Percentiles rank a stretch among this genome's conserved stretches.
Conservation (phyloP, 1,140 invertebrate genomes). For the Acyrthosiphon pisum region DNA sequence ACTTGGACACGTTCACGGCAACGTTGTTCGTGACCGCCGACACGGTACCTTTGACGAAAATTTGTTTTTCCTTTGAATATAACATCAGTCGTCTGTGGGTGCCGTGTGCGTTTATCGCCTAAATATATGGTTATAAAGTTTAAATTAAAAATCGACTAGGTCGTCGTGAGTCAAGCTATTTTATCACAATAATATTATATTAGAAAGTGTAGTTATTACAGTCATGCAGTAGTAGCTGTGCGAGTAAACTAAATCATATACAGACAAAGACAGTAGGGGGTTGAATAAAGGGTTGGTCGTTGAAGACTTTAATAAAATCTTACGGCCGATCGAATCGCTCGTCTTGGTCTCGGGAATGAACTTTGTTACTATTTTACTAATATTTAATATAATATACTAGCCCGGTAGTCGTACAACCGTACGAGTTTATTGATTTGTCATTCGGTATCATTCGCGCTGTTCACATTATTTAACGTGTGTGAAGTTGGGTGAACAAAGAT, state of each 20-base stretch:
- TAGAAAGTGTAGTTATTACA: background rate
- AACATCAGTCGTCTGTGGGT: background rate
- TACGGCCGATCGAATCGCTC: background rate
- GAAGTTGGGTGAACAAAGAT: no score
- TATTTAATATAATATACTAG: background rate
- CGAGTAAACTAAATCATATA: no score
- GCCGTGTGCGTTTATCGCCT: background rate
- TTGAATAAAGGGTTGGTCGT: no score
- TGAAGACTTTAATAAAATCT: background rate
- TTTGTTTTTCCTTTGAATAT: background rate
- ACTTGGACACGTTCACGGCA: background rate
- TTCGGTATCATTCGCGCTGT: background rate
- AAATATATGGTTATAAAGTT: background rate
- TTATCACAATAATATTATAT: background rate
- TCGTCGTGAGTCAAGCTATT: no score
- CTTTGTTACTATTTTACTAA: background rate
- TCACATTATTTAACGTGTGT: no score
- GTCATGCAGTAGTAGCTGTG: no score
- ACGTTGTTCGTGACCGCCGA: slow-evolving; percentile 40
- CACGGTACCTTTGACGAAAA: background rate
- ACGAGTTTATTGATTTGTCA: background rate
- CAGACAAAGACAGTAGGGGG: no score
- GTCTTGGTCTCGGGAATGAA: background rate
- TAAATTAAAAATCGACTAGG: background rate
- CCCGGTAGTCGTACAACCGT: background rate